These are phyloP conservation scores for Anoplopoma fimbria DNA, from an alignment of 2,113 vertebrate species.

Conservation along the genomic window DNA sequence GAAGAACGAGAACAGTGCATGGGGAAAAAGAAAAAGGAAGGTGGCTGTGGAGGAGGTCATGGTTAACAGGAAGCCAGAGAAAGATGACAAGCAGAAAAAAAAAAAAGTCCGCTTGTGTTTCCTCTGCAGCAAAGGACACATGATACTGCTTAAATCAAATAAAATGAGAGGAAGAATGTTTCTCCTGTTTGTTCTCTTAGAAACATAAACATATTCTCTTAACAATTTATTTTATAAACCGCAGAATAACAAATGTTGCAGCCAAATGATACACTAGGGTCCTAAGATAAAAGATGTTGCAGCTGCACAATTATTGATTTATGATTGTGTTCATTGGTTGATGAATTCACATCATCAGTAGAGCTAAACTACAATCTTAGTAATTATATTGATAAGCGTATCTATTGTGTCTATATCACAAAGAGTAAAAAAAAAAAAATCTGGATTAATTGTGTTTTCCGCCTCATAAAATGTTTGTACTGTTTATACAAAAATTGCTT, in stretches of 20 bases:
- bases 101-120: conserved; percentile 18
- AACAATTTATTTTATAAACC: neutral
- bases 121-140: neutral
- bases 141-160: neutral
- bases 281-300: neutral
- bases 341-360: neutral
- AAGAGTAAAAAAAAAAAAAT: neutral
- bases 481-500: neutral
- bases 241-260: neutral
- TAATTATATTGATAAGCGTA: neutral
- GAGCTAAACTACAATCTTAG: neutral
- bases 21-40: conserved; percentile 46
- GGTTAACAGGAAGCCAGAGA: conserved; percentile 25
- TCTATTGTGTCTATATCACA: neutral
- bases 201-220: neutral
- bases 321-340: neutral
- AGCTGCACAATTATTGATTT: conserved; percentile 8
- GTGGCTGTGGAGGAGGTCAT: conserved; percentile 14
- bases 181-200: neutral
- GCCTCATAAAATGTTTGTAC: neutral
- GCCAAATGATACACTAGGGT: neutral
- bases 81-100: conserved; percentile 27
- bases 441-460: neutral
- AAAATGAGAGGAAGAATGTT: neutral
- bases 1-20: neutral